A percentile compares a stretch with the other conserved stretches of the same genome.
Conservation (phyloP, 2,888 invertebrate species). For the Aspidapion aeneum region DNA sequence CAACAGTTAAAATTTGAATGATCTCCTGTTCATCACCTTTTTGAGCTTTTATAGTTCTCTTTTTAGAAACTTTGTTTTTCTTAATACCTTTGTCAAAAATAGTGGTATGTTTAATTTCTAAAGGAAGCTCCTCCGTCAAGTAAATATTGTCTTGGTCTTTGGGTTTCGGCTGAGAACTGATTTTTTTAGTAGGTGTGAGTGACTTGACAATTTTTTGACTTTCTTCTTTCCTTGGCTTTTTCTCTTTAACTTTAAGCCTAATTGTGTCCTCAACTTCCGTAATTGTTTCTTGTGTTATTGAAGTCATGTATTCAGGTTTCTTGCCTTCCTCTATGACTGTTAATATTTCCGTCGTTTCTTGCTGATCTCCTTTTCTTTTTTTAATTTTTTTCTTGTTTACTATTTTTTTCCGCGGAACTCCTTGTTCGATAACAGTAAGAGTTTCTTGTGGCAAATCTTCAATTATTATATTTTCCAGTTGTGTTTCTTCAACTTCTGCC, state of each 20-base stretch:
- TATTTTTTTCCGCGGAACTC: slow-evolving; percentile 32
- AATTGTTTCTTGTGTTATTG: slow-evolving; percentile 46
- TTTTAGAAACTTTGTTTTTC: slow-evolving; percentile 35
- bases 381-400: slow-evolving; percentile 45
- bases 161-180: no score
- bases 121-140: slow-evolving; percentile 16
- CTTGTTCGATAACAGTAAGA: slow-evolving; percentile 28
- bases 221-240: slow-evolving; percentile 38
- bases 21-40: slow-evolving; percentile 38
- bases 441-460: slow-evolving; percentile 33
- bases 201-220: slow-evolving; percentile 11
- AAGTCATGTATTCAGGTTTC: slow-evolving; percentile 43
- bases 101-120: slow-evolving; percentile 25
- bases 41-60: slow-evolving; percentile 37
- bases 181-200: slow-evolving; percentile 19
- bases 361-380: slow-evolving; percentile 44
- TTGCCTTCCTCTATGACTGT: slow-evolving; percentile 43
- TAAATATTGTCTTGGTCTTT: slow-evolving; percentile 32
- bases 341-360: slow-evolving; percentile 38
- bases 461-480: slow-evolving; percentile 26
- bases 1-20: slow-evolving; percentile 31
- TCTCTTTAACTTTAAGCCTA: slow-evolving; percentile 50
- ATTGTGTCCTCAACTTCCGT: slow-evolving; percentile 58
- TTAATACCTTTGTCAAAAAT: slow-evolving; percentile 22
- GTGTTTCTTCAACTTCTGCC: slow-evolving; percentile 24